Evolutionary conservation across 2,113 vertebrate genomes (phyloP), one percentile per base, ranked within the genome.

Genomic region (Solea solea): DNA sequence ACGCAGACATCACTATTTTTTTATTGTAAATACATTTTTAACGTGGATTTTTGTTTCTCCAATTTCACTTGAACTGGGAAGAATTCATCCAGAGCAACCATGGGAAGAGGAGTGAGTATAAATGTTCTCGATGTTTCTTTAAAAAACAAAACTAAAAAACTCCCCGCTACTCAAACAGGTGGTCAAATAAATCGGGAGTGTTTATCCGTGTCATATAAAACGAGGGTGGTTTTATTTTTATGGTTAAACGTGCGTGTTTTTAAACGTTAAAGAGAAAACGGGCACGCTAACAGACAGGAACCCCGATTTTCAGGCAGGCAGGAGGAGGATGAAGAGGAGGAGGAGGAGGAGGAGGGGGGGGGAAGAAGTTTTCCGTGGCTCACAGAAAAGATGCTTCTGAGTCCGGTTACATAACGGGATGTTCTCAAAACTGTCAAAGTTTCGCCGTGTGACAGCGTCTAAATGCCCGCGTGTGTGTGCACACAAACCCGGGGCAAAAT

Each of bases 91-190:
- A 39, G 58, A 39, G 78, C 76, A 86, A 72, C 81, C 83, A 94
- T 94, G 94, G 93, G 94, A 84, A 77, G 92, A 88, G 94, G 94
- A 92, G 94, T 94, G 82, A 94, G 94, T 94, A 87, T 55, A 27
- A 2, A 9, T 60, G 15, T 44, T 13, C 9, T 27, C 9, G 0
- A 8, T 49, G 16, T 60, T 53, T 63, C 40, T 64, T 13, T 8
- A 72, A 81, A 73, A 21, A 21, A 21, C 21, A 21, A 21, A 21
- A 21, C 21, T 1, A 21, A 21, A 21, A 21, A 21, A 21, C 21
- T 21, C 6, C 75, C 58, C 5, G 2, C n/a, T 63, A 77, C 74
- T 78, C 80, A 80, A 66, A 85, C 85, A 85, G 86, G 86, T 88
- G 83, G 76, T 76, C 69, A 2, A 7, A 0, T 54, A 13, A 55